phyloP scores from a whole-genome alignment of 2,113 vertebrate species.

The Leptobrachium leishanense region DNA sequence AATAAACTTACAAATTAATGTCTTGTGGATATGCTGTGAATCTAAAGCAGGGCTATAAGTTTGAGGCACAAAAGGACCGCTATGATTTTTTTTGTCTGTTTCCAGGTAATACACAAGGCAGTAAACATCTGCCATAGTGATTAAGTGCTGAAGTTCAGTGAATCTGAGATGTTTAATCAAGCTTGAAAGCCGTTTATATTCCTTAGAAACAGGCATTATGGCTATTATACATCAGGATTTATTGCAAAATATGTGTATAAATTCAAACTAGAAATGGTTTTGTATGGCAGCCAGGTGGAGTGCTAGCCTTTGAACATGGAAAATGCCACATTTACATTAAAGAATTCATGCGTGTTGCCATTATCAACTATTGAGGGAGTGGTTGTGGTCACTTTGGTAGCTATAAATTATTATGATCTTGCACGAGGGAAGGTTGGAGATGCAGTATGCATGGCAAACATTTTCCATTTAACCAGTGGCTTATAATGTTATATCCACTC shows the following conservation, averaged over 20 bases:
- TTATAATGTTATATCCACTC: no score
- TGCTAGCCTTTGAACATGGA: not conserved
- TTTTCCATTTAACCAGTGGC: no score
- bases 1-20: not conserved
- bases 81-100: slow-evolving; percentile 34
- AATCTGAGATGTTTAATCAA: slow-evolving; percentile 46
- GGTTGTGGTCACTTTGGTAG: not conserved
- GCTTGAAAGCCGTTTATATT: slow-evolving; percentile 48
- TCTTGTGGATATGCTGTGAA: slow-evolving; percentile 1
- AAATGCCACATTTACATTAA: not conserved
- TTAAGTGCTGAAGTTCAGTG: slow-evolving; percentile 27
- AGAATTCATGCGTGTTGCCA: not conserved
- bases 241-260: slow-evolving; percentile 44
- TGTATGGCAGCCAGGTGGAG: slow-evolving; percentile 9
- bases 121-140: slow-evolving; percentile 47
- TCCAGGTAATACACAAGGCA: slow-evolving; percentile 38
- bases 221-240: slow-evolving; percentile 46
- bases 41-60: slow-evolving; percentile 1
- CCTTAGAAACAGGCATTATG: slow-evolving; percentile 45
- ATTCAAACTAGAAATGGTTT: slow-evolving; percentile 30
- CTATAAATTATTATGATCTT: not conserved
- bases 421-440: no score
- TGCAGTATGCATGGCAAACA: no score
- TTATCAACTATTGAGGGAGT: not conserved
- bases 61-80: slow-evolving; percentile 8